A percentile compares a stretch with the other conserved stretches of the same genome.
Conservation (phyloP, 2,888 invertebrate species). For the Pseudolycoriella hygida region DNA sequence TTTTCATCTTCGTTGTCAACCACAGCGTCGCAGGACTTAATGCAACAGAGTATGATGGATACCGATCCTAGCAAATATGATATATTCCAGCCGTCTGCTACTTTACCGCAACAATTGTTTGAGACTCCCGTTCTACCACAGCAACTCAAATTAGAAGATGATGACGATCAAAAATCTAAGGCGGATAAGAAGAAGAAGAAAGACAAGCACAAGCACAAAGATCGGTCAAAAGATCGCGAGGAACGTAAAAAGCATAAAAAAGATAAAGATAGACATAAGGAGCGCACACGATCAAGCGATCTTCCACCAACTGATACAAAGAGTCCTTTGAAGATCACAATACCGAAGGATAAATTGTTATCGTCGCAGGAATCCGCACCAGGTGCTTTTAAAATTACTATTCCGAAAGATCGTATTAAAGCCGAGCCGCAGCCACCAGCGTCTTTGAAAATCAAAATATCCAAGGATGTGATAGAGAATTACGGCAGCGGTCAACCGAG, state of each 20-base stretch:
- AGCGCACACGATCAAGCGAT: conserved; percentile 12
- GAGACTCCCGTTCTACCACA: not conserved
- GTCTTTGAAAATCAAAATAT: conserved; percentile 61
- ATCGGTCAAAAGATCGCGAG: conserved; percentile 52
- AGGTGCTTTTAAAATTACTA: conserved; percentile 58
- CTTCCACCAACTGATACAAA: not conserved
- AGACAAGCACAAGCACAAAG: conserved; percentile 60
- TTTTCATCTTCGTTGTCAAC: conserved; percentile 2
- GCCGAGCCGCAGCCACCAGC: conserved; percentile 27
- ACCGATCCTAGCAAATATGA: not conserved
- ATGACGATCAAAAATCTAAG: conserved; percentile 12
- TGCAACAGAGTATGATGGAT: not conserved
- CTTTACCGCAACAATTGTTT: not conserved
- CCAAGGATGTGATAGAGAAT: conserved; percentile 50
- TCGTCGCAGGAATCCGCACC: conserved; percentile 22
- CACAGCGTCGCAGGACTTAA: not conserved
- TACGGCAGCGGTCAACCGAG: conserved; percentile 13
- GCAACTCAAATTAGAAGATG: conserved; percentile 4
- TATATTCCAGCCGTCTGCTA: not conserved
- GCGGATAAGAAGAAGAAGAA: conserved; percentile 47
- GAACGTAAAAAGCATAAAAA: conserved; percentile 59
- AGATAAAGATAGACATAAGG: conserved; percentile 35
- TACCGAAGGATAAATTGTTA: conserved; percentile 37
- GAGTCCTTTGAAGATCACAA: conserved; percentile 33
- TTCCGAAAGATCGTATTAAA: conserved; percentile 56